Base-by-base conservation (phyloP, 2,113 vertebrate genomes). In the Egretta garzetta region DNA sequence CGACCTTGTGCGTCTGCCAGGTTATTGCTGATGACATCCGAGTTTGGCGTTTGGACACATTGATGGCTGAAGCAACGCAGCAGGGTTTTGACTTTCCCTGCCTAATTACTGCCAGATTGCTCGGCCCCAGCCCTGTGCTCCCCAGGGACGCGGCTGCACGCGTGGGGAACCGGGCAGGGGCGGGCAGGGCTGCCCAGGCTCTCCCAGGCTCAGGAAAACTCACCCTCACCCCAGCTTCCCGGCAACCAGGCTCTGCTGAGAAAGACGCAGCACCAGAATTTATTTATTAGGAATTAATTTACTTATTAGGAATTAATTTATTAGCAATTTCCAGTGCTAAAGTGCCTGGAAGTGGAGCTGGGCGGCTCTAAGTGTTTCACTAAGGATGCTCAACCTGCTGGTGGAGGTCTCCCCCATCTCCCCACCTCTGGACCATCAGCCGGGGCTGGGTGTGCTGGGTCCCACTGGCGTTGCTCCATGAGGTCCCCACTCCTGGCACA, bases 91-190 rank as follows among this genome's bases (percentile, higher is more conserved):
- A 90, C 97, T 96, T 96, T 96, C 93, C 81, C 93, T 70, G 35
- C 39, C 9, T 96, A 94, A 96, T 95, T 92, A 72, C 91, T 94
- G 92, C 97, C 96, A 96, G 96, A 96, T 95, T 27, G 15, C 43
- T 41, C 14, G 7, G 85, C 56, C 75, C 91, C 4, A 1, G 22
- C 83, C 87, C 59, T 0, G 0, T 1, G 1, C 39, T 75, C 70
- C 52, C 80, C 1, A 1, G 67, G 75, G 80, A 58, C 1, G 5
- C 1, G 32, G 37, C 76, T 88, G 50, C 64, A 16, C 26, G 6
- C 3, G 6, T 47, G 67, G 80, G 63, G 80, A 45, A 4, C 22
- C 1, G 4, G 45, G 32, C 56, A 66, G 58, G 50, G 88, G 12
- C 12, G 14, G 53, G 20, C 35, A 6, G 47, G n/a, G 28, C 59